phyloP scores from a whole-genome alignment of 2,888 invertebrate genomes.

The Chesias legatella region DNA sequence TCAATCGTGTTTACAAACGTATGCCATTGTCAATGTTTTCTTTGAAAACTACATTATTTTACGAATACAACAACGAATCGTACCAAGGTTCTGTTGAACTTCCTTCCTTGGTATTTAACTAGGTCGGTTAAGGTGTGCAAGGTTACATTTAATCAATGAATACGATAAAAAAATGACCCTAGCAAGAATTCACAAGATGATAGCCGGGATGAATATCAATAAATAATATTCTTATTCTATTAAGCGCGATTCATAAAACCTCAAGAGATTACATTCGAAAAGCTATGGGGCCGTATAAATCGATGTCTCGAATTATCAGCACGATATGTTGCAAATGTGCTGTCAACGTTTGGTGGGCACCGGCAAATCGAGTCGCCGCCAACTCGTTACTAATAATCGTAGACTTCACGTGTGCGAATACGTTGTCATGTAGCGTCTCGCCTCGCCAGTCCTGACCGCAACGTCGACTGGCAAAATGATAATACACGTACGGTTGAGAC shows the following conservation, averaged over 20 bases:
- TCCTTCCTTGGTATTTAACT: slow-evolving; percentile 2
- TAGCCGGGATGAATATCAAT: too few relatives aligned
- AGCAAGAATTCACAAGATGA: too few relatives aligned
- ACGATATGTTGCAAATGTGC: slow-evolving; percentile 3
- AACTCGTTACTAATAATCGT: not conserved
- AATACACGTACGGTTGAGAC: too few relatives aligned
- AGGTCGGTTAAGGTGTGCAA: too few relatives aligned
- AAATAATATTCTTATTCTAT: too few relatives aligned
- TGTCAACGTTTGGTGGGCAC: not conserved
- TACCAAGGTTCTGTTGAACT: slow-evolving; percentile 5
- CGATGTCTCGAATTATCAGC: slow-evolving; percentile 1
- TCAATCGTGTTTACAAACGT: slow-evolving; percentile 34
- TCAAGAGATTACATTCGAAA: too few relatives aligned
- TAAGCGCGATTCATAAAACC: too few relatives aligned
- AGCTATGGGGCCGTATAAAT: too few relatives aligned
- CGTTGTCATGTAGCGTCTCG: slow-evolving; percentile 1
- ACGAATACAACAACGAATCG: not conserved
- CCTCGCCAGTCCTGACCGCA: not conserved
- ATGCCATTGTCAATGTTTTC: slow-evolving; percentile 34
- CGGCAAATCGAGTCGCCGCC: not conserved
- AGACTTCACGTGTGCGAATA: slow-evolving; percentile 4
- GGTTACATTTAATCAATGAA: too few relatives aligned
- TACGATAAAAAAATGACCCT: too few relatives aligned
- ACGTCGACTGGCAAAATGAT: too few relatives aligned
- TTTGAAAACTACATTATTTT: slow-evolving; percentile 19